Base-by-base conservation (phyloP, 2,888 invertebrate genomes). In the Octonoba sinensis region DNA sequence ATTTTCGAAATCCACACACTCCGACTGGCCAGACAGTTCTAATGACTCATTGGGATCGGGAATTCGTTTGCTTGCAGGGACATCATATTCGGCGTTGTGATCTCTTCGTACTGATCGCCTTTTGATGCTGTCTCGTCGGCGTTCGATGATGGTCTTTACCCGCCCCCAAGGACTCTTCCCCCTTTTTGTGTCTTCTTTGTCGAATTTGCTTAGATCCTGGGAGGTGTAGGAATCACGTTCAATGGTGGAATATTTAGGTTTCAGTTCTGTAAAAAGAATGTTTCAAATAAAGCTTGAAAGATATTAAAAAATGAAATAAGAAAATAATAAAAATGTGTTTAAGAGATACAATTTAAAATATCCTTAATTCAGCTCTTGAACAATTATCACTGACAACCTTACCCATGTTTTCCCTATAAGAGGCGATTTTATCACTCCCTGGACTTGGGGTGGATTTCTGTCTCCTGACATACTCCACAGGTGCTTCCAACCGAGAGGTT, bases 91-190 rank as follows among this genome's bases (percentile, higher is more conserved):
- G 15, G 69, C 24, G 1, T 51, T 46, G 0, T 70, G 74, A 4
- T 71, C 78, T 1, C 78, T 27, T 0, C 83, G 67, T 1, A 83
- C 88, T 62, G 90, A 87, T 86, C 91, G 91, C 88, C 91, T 91
- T 88, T 92, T 92, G 69, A 92, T 90, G 20, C 93, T 92, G 84
- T 93, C 93, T 83, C 92, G 91, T 74, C 92, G 91, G 0, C 93
- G 92, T 86, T 93, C 93, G 83, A 94, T 93, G 73, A 94, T 93
- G 86, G 93, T 93, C 84, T 93, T 92, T 90, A 94, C 93, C 88
- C 93, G 93, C 0, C 92, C 92, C 93, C 94, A 94, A 0, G 93
- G 92, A 20, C 92, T 93, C 87, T 92, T 92, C 16, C 90, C 88
- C 84, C 91, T 91, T 85, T 91, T 90, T 90, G 0, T 65, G 90